Conservation (phyloP, 2,797 vertebrate species). For the Ctenosaura bakeri region DNA sequence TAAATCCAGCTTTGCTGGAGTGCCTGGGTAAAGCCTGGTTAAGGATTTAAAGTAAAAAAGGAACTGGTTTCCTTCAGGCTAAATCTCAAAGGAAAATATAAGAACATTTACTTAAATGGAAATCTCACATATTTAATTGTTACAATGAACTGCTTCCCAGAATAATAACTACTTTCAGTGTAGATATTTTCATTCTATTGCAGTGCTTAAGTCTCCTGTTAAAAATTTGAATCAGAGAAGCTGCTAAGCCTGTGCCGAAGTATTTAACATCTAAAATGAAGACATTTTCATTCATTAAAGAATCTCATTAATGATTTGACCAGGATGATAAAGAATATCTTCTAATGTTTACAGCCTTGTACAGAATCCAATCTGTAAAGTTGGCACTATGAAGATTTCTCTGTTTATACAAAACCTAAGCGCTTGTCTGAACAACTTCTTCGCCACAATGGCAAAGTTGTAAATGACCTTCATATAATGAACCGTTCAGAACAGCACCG, state of each 20-base stretch:
- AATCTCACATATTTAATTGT: conserved; percentile 11
- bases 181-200: neutral
- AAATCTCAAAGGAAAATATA: neutral
- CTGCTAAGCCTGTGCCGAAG: neutral
- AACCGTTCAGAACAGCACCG: neutral
- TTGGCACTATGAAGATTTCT: neutral
- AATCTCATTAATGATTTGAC: neutral
- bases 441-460: neutral
- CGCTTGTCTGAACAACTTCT: neutral
- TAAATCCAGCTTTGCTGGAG: neutral
- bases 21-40: neutral
- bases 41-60: neutral
- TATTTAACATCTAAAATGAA: neutral
- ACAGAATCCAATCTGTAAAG: neutral
- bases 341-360: neutral
- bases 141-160: conserved; percentile 5
- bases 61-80: neutral
- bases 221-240: conserved; percentile 3
- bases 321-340: neutral
- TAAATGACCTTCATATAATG: neutral
- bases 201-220: neutral
- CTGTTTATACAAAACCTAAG: neutral
- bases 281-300: neutral
- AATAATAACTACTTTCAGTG: conserved; percentile 1
- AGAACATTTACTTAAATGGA: neutral